Base-by-base conservation (phyloP, 1,140 invertebrate genomes). In the Drosophila quadrilineata region DNA sequence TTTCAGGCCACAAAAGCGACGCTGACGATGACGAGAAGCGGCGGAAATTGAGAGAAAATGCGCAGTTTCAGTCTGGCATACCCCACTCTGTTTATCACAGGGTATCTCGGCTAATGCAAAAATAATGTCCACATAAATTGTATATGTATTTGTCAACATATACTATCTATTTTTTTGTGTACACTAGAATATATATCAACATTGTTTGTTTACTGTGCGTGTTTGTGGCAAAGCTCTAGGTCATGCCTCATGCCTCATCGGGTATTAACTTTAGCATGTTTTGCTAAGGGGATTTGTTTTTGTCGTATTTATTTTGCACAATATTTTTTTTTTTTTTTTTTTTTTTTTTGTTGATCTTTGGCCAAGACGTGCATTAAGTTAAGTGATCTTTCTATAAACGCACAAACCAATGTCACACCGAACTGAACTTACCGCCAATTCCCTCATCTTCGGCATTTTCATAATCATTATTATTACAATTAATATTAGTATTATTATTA, bases 351-450 rank as follows among this genome's bases (percentile, higher is more conserved):
- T 38, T 54, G 68, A 67, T 67, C 21, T 48, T 46, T 50, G 17
- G 8, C 38, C n/a, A n/a, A 29, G 10, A 29, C 29, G 3, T 70
- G 65, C 54, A 56, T 57, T 31, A 14, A 43, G 56, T 26, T 12
- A 29, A 8, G 10, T 54, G 65, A 53, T 40, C 28, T 10, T 17
- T n/a, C n/a, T n/a, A n/a, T n/a, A n/a, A n/a, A n/a, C n/a, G n/a
- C n/a, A n/a, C n/a, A n/a, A 6, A 6, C 8, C 26, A 62, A 54
- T 46, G 33, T 10, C 17, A 53, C 21, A 3, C 22, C 12, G 12
- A 16, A 3, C 14, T 14, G 6, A 19, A 58, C 77, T 82, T 43
- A 82, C 77, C 77, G 69, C 77, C 77, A 73, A 84, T 85, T 43
- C 77, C 77, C 49, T 84, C 77, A 38, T 84, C 77, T 19, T 82